Evolutionary conservation across 2,888 invertebrate species (phyloP).

Genomic region (Acrobasis consociella): DNA sequence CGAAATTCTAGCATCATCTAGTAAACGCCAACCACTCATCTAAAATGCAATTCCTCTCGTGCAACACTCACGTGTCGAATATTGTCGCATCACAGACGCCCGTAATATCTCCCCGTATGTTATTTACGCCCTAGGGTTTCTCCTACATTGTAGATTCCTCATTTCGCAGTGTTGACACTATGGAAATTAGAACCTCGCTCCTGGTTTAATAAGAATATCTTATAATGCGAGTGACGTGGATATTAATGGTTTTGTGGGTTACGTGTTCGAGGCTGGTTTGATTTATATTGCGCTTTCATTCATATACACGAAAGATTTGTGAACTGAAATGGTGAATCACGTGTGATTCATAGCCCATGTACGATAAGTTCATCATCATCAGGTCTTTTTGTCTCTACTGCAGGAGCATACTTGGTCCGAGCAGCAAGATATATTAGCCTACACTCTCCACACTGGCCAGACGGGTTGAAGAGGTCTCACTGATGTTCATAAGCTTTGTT

Average conservation of each 20-base stretch:
- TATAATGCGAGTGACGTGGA: conserved; percentile 46
- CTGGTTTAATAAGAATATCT: conserved; percentile 57
- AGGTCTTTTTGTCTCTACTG: no score
- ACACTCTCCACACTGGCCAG: no score
- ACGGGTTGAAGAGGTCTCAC: no score
- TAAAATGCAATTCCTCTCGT: conserved; percentile 19
- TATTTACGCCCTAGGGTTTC: conserved; percentile 39
- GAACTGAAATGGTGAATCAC: no score
- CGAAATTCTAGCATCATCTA: background rate
- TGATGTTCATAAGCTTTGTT: no score
- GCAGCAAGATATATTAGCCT: no score
- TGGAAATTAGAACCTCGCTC: conserved; percentile 60
- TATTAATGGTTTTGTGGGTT: conserved; percentile 50
- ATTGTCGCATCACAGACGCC: conserved; percentile 16
- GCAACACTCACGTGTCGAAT: conserved; percentile 12
- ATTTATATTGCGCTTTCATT: background rate
- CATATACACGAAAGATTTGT: background rate
- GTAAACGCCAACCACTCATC: background rate
- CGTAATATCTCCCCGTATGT: conserved; percentile 38
- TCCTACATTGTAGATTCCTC: conserved; percentile 41
- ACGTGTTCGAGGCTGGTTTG: conserved; percentile 41
- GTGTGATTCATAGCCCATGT: no score
- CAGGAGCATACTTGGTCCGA: no score
- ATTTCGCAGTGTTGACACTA: conserved; percentile 69
- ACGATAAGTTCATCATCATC: no score